These are phyloP conservation scores for Coreius guichenoti DNA, from an alignment of 2,797 vertebrate genomes.

Conservation along the genomic window DNA sequence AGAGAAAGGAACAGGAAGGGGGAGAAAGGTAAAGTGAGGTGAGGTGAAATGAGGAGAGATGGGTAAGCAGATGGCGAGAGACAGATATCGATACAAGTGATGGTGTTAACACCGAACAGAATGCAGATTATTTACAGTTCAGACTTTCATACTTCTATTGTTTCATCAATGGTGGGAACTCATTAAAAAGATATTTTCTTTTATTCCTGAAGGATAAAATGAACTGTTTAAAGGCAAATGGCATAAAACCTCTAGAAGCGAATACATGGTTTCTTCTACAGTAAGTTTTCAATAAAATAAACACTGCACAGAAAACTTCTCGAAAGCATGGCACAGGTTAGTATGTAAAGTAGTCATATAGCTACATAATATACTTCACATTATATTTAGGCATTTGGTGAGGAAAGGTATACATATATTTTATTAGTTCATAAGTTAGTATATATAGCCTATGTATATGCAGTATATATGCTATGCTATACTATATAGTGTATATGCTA, in stretches of 20 bases:
- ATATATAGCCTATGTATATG: background rate
- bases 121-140: constrained; percentile 15
- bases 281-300: background rate
- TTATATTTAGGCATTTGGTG: too few relatives aligned
- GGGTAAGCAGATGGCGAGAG: constrained; percentile 28
- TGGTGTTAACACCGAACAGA: background rate
- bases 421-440: too few relatives aligned
- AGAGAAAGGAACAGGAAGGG: background rate
- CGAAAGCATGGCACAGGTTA: too few relatives aligned
- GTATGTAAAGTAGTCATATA: too few relatives aligned
- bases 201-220: constrained; percentile 4
- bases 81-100: constrained; percentile 29
- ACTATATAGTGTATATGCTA: background rate
- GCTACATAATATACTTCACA: background rate
- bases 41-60: constrained; percentile 25
- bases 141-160: background rate
- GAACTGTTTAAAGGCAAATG: background rate
- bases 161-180: background rate
- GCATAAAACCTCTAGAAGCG: background rate
- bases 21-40: background rate
- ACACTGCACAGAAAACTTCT: background rate
- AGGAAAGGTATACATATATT: background rate
- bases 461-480: too few relatives aligned
- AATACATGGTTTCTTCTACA: background rate
- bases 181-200: background rate